These are phyloP conservation scores for Lamprotornis superbus DNA, from an alignment of 2,113 vertebrate genomes.

Conservation along the genomic window DNA sequence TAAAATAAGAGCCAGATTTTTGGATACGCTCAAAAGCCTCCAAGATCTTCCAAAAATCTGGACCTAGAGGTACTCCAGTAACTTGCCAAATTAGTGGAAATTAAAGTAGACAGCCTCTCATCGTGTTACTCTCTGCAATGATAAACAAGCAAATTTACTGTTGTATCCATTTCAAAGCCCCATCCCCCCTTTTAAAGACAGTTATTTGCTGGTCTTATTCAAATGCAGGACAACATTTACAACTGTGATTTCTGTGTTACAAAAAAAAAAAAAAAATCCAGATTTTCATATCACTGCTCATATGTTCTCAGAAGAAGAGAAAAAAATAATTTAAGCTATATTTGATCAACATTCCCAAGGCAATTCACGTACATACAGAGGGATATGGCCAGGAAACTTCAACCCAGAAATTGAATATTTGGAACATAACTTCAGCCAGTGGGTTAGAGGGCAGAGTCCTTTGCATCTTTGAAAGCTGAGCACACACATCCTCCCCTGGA, in stretches of 20 bases:
- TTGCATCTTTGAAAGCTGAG: not conserved
- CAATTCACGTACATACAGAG: not conserved
- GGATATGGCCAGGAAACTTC: not conserved
- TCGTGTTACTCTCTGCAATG: not conserved
- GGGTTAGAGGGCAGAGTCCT: not conserved
- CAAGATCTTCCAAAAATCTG: conserved; percentile 40
- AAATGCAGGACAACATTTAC: not conserved
- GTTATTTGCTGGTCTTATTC: not conserved
- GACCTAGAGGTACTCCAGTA: not conserved
- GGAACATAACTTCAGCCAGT: not conserved
- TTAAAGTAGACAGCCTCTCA: conserved; percentile 29
- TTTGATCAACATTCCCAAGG: not conserved
- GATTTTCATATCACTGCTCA: not conserved
- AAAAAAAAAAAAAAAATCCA: not conserved
- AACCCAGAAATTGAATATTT: not conserved
- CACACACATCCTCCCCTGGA: not conserved
- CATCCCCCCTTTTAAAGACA: not conserved
- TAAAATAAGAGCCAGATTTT: conserved; percentile 52
- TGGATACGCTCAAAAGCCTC: not conserved
- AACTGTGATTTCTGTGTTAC: not conserved
- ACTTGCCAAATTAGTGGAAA: conserved; percentile 44
- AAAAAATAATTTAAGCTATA: not conserved
- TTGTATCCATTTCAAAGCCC: not conserved
- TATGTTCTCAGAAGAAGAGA: not conserved
- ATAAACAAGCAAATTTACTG: not conserved